phyloP scores from a whole-genome alignment of 2,888 invertebrate species.

The Zhengitettix transpicula region DNA sequence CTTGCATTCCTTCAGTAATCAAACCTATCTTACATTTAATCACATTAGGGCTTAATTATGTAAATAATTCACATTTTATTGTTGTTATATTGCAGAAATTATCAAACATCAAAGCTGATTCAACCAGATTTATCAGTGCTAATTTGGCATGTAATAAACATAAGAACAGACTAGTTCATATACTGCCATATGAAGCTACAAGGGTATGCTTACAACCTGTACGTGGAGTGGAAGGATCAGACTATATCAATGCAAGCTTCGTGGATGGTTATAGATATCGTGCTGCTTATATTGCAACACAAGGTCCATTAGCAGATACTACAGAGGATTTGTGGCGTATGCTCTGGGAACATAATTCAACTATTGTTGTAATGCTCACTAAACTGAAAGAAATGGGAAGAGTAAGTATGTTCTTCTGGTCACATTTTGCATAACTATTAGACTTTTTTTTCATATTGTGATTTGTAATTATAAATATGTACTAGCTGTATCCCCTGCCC shows the following conservation, averaged over 20 bases:
- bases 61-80: neutral
- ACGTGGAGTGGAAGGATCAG: conserved; percentile 79
- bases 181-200: conserved; percentile 91
- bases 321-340: conserved; percentile 99
- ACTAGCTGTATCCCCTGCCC: too few relatives aligned
- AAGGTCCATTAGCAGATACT: conserved; percentile 92
- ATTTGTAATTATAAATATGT: too few relatives aligned
- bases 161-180: conserved; percentile 95
- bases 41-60: too few relatives aligned
- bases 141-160: conserved; percentile 94
- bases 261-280: conserved; percentile 88
- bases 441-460: neutral
- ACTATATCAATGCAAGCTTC: conserved; percentile 97
- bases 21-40: too few relatives aligned
- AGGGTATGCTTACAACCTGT: conserved; percentile 86
- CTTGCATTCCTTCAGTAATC: too few relatives aligned
- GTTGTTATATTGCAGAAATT: conserved; percentile 45
- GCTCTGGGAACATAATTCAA: conserved; percentile 99
- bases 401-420: conserved; percentile 39
- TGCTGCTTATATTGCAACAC: conserved; percentile 94
- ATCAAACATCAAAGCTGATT: conserved; percentile 83
- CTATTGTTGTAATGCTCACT: conserved; percentile 97
- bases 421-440: neutral
- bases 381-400: conserved; percentile 96
- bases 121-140: conserved; percentile 85